These are phyloP conservation scores for Recurvirostra avosetta DNA, from an alignment of 2,113 vertebrate genomes.

Conservation along the genomic window DNA sequence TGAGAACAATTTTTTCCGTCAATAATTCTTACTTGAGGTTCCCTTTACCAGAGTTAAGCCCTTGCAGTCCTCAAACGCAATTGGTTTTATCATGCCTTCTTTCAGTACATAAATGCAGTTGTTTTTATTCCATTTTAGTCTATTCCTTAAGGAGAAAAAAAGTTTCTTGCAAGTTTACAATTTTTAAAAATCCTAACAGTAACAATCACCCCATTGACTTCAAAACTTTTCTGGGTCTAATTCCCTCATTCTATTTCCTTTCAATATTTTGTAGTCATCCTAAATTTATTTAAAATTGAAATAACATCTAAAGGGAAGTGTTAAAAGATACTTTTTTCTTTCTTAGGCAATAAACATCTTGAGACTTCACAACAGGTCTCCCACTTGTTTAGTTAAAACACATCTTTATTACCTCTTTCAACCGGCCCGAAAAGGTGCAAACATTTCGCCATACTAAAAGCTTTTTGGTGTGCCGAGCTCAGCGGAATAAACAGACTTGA, in stretches of 20 bases:
- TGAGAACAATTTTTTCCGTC: background rate
- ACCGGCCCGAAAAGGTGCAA: background rate
- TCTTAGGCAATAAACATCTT: constrained; percentile 39
- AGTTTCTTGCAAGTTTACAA: background rate
- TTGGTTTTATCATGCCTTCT: background rate
- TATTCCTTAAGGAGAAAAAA: background rate
- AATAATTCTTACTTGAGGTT: background rate
- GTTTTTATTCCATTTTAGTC: background rate
- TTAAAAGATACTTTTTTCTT: background rate
- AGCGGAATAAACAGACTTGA: constrained; percentile 4
- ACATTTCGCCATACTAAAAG: background rate
- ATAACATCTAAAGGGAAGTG: background rate
- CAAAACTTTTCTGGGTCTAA: background rate
- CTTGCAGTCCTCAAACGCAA: background rate
- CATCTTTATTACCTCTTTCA: constrained; percentile 42
- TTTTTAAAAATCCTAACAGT: background rate
- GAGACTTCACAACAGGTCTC: constrained; percentile 18
- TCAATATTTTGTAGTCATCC: background rate
- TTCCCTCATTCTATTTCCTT: background rate
- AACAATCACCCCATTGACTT: background rate
- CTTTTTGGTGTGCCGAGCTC: background rate
- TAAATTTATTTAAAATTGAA: background rate
- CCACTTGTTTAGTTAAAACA: constrained; percentile 16
- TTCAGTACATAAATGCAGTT: background rate
- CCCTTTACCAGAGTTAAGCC: background rate